Conservation (phyloP, 2,113 vertebrate species). For the Pomatostomus ruficeps region DNA sequence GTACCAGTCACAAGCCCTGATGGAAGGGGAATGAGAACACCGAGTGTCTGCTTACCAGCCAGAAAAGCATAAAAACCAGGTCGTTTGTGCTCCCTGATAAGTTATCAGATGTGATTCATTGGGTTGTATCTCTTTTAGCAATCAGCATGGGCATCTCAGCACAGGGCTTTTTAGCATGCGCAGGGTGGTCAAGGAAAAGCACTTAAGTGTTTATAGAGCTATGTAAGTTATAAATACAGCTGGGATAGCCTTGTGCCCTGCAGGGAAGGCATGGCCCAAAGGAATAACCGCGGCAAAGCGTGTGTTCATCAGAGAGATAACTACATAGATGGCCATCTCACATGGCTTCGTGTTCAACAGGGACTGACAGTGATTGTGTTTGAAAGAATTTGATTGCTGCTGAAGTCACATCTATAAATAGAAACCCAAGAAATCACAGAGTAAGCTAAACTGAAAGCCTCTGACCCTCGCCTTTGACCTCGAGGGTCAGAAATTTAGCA, state of each 20-base stretch:
- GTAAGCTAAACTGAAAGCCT: background rate
- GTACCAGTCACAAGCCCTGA: background rate
- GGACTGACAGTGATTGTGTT: background rate
- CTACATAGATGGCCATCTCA: background rate
- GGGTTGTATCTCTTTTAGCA: background rate
- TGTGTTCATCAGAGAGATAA: background rate
- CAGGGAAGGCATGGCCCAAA: background rate
- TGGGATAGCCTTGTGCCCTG: background rate
- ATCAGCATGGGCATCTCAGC: background rate
- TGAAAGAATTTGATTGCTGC: background rate
- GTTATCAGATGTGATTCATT: conserved; percentile 46
- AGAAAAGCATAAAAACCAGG: background rate
- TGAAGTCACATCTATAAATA: background rate
- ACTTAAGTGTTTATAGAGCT: background rate
- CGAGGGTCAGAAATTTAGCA: background rate
- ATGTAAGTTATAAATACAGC: background rate
- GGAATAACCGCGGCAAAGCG: background rate
- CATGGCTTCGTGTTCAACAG: background rate
- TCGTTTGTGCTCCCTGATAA: background rate
- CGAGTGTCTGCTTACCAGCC: background rate
- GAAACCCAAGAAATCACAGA: background rate
- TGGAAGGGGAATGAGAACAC: background rate
- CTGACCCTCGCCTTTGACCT: conserved; percentile 3
- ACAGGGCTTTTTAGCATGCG: background rate
- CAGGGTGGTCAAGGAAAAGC: background rate